These are phyloP conservation scores for Cynocephalus volans DNA, from an alignment of 2,113 vertebrate species.

Conservation along the genomic window DNA sequence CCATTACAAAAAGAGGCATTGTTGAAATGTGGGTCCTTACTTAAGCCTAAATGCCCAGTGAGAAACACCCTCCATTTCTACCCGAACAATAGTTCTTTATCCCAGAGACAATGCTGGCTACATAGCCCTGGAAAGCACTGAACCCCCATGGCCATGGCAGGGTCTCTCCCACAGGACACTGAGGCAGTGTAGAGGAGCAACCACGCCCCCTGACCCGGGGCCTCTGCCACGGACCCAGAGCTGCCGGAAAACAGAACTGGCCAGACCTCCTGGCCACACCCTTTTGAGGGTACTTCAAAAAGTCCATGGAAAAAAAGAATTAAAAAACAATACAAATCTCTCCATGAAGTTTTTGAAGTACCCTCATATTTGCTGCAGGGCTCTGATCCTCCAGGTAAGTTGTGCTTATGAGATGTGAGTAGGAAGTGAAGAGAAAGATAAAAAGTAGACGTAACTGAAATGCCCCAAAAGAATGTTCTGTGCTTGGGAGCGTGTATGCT, in stretches of 20 bases:
- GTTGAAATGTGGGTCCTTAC: slow-evolving; percentile 70
- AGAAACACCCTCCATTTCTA: slow-evolving; percentile 78
- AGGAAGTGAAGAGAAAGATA: not conserved
- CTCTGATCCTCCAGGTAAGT: not conserved
- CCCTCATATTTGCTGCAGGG: not conserved
- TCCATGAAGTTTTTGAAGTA: no score
- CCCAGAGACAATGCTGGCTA: slow-evolving; percentile 69
- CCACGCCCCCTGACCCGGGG: not conserved
- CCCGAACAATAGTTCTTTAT: slow-evolving; percentile 75
- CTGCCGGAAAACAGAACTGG: not conserved
- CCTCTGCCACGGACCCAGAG: not conserved
- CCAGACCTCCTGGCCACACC: not conserved
- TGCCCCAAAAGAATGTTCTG: not conserved
- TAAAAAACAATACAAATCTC: no score
- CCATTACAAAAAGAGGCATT: slow-evolving; percentile 69
- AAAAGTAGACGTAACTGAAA: not conserved
- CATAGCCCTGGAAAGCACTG: slow-evolving; percentile 48
- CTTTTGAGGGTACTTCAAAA: no score
- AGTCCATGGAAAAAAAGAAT: no score
- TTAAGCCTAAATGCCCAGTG: slow-evolving; percentile 56
- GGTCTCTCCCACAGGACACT: not conserved
- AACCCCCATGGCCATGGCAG: slow-evolving; percentile 68
- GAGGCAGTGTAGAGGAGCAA: not conserved
- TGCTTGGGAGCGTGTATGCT: not conserved
- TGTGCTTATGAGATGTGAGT: not conserved